Conservation (phyloP, 2,888 invertebrate genomes). For the Tetragnatha montana region DNA sequence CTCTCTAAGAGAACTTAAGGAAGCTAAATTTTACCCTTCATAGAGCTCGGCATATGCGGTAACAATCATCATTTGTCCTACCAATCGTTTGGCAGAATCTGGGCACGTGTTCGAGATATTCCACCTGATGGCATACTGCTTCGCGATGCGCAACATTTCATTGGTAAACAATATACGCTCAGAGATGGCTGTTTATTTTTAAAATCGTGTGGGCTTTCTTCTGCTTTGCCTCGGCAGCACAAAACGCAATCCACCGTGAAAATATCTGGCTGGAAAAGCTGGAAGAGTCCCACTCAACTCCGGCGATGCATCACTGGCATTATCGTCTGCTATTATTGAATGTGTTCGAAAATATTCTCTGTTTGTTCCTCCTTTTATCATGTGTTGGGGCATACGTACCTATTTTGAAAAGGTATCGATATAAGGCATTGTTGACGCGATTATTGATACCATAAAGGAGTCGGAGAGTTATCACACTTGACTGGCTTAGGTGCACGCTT, state of each 20-base stretch:
- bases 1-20: background rate
- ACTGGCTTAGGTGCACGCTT: background rate
- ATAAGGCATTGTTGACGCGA: background rate
- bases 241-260: constrained; percentile 33
- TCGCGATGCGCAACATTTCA: constrained; percentile 17
- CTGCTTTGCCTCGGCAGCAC: constrained; percentile 12
- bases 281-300: constrained; percentile 32
- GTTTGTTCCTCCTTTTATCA: background rate
- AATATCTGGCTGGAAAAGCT: constrained; percentile 19
- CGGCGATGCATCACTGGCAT: constrained; percentile 35
- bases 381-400: background rate
- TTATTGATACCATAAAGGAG: background rate
- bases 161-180: constrained; percentile 35
- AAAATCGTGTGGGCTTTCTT: constrained; percentile 8
- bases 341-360: background rate
- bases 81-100: background rate
- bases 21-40: background rate
- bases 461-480: background rate
- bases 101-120: background rate
- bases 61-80: background rate
- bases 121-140: constrained; percentile 5
- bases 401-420: background rate
- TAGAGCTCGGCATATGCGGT: background rate
- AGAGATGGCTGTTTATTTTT: constrained; percentile 28
- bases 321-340: constrained; percentile 6